phyloP scores from a whole-genome alignment of 1,140 invertebrate species.

The Drosophila virilis region DNA sequence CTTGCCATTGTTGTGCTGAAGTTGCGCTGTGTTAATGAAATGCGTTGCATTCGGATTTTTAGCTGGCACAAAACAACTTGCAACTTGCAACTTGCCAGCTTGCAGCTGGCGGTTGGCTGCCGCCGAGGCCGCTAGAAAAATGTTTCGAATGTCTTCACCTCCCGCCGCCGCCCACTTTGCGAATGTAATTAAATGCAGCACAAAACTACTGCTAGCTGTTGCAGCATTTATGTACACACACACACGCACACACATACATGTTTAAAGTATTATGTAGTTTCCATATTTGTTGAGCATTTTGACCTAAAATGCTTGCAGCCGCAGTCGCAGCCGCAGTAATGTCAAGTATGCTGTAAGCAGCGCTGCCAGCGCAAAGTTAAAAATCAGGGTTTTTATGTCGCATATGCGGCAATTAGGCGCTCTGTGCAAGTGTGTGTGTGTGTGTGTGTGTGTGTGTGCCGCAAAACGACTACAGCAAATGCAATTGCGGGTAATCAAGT shows the following conservation, averaged over 20 bases:
- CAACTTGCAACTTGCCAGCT: constrained; percentile 19
- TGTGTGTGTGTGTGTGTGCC: constrained; percentile 34
- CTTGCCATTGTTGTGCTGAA: constrained; percentile 69
- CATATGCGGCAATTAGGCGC: constrained; percentile 72
- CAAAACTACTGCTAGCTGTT: constrained; percentile 67
- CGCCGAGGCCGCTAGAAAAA: constrained; percentile 61
- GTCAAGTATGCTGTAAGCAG: constrained; percentile 69
- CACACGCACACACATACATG: constrained; percentile 8
- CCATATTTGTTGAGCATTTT: constrained; percentile 60
- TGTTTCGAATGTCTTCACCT: constrained; percentile 29
- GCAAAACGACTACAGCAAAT: constrained; percentile 56
- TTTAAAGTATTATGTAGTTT: constrained; percentile 68
- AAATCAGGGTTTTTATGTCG: constrained; percentile 56
- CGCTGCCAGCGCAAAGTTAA: constrained; percentile 17
- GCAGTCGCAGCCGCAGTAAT: constrained; percentile 51
- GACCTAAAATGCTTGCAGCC: constrained; percentile 70
- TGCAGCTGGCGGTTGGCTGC: constrained; percentile 22
- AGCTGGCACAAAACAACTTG: constrained; percentile 59
- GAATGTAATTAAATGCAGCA: constrained; percentile 79
- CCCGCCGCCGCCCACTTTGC: constrained; percentile 32
- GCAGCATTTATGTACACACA: constrained; percentile 56
- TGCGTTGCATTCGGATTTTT: constrained; percentile 75
- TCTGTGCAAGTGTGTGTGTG: constrained; percentile 17
- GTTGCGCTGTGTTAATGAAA: constrained; percentile 80
- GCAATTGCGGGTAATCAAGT: constrained; percentile 79